Evolutionary conservation across 2,888 invertebrate genomes (phyloP), one percentile per base, ranked within the genome.

Genomic region (Drosophila demipolita): DNA sequence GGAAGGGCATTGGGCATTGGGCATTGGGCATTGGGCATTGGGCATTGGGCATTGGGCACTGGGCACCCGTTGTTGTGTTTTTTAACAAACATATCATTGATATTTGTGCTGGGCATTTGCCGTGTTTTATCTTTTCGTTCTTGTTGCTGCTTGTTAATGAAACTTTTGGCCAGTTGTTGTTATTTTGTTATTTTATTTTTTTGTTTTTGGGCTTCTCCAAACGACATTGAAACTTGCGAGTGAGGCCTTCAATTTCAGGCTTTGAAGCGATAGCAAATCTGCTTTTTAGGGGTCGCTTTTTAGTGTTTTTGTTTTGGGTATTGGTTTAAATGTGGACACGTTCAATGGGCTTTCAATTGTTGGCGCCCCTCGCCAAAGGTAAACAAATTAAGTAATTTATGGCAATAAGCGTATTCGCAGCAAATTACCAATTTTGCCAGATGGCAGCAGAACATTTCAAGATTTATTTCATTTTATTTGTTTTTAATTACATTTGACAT

Each of bases 51-150:
- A 20, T 12, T 20, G 45, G 26, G 23, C n/a, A 17, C 1, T 57
- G 58, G 53, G 29, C 29, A 6, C 48, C 67, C 72, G 70, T 59
- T 62, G 78, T 87, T 71, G 85, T 89, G 82, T 89, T 85, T 85
- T 84, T 85, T 79, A 82, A 87, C 84, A 85, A 89, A 85, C 87
- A 85, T 89, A 89, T 89, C 89, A 89, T 71, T 87, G 87, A 84
- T 84, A 84, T 87, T 89, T 82, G 83, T 66, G 82, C 73, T 67
- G 81, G 79, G 75, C 82, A 71, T 78, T 83, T 70, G 78, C 67
- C 52, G 32, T 76, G 78, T 49, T 67, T 49, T 55, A 67, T 48
- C 33, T 26, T 62, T 48, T 57, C 50, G 52, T 20, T 49, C 45
- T 57, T 50, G 54, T 54, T 62, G 53, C 32, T 63, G 68, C 72